Base-by-base conservation (phyloP, 2,797 vertebrate species). In the Lepus townsendii region DNA sequence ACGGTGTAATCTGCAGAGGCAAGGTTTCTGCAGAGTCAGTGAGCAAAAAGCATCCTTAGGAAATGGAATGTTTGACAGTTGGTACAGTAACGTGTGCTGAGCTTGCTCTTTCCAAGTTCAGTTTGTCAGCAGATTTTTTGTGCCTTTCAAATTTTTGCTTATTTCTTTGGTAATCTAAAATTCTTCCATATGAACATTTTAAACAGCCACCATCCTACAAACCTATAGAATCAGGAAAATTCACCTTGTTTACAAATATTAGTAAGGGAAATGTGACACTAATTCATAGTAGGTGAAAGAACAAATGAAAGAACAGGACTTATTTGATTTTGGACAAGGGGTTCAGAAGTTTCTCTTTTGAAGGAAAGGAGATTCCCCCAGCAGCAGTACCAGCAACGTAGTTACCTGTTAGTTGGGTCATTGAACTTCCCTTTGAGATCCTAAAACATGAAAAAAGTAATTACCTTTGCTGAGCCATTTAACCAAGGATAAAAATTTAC, bases 41-140 rank as follows among this genome's bases (percentile, higher is more conserved):
- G 42, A 95, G 77, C 8, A 20, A 54, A 32, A 96, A 93, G 83
- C 65, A 68, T 66, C 88, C 73, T 72, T 65, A 90, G 47, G 57
- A 69, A 84, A 80, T 13, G 7, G 38, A 3, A 76, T 65, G 83
- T 83, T 90, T 93, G 69, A 24, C 57, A 82, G 79, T 79, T 0
- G 0, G 12, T 27, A 3, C 80, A 84, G 52, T 93, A 91, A 89
- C 16, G 35, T 63, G 10, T 89, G 54, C 93, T 85, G 54, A 88
- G 52, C 20, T 95, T 32, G 83, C 66, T n/a, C 85, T 52, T 91
- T 94, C 57, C 69, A 83, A 86, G 24, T 68, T 92, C 7, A n/a
- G 1, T 87, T 66, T 88, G 71, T 94, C 83, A 84, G 94, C 78
- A 91, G 27, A 78, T 93, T 93, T 93, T 47, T 83, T 72, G 35